Evolutionary conservation across 2,888 invertebrate species (phyloP).

Genomic region (Eurytoma adleriae): DNA sequence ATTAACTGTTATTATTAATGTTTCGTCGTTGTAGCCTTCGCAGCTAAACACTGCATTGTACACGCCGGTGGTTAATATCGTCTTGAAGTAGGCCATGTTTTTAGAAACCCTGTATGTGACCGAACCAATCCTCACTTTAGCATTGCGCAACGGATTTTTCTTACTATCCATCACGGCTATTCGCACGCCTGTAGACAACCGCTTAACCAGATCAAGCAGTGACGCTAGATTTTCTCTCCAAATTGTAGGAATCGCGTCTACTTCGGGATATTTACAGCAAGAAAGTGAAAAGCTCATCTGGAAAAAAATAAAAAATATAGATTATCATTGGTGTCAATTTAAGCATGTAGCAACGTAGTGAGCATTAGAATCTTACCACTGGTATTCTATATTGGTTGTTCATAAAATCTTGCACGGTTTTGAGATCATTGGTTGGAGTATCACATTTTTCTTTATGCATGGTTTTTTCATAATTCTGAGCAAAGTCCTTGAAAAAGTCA

Average conservation of each 20-base stretch:
- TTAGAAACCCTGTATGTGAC: slow-evolving; percentile 80
- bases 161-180: slow-evolving; percentile 80
- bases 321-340: not conserved
- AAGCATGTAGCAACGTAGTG: not conserved
- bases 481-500: slow-evolving; percentile 71
- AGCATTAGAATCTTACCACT: slow-evolving; percentile 72
- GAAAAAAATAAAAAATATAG: slow-evolving; percentile 43
- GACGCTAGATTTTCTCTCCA: slow-evolving; percentile 73
- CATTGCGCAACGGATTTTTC: slow-evolving; percentile 83
- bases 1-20: slow-evolving; percentile 75
- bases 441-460: slow-evolving; percentile 70
- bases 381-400: slow-evolving; percentile 82
- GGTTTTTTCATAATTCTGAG: slow-evolving; percentile 76
- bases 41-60: slow-evolving; percentile 82
- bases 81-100: slow-evolving; percentile 85
- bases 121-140: slow-evolving; percentile 83
- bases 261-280: slow-evolving; percentile 89
- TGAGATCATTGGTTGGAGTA: slow-evolving; percentile 62
- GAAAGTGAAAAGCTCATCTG: slow-evolving; percentile 78
- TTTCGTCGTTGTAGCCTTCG: slow-evolving; percentile 79
- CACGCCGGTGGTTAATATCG: slow-evolving; percentile 83
- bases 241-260: slow-evolving; percentile 68
- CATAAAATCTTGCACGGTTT: slow-evolving; percentile 72
- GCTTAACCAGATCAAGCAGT: slow-evolving; percentile 67
- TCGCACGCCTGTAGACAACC: slow-evolving; percentile 69